Percentiles rank a stretch among this genome's conserved stretches.
phyloP scores from a whole-genome alignment of 2,113 vertebrate genomes.

The Sardina pilchardus region DNA sequence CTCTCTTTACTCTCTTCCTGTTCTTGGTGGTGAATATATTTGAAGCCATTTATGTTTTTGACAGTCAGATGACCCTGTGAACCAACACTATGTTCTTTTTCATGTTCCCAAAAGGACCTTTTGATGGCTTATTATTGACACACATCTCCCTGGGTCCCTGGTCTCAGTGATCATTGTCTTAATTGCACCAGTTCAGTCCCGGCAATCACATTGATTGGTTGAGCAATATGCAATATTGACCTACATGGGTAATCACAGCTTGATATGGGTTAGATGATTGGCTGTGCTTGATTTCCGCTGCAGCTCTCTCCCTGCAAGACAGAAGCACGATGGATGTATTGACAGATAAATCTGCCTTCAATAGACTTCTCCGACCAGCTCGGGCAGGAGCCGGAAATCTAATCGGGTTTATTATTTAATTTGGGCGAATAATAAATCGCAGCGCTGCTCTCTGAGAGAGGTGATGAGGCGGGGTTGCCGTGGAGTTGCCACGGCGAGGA shows the following conservation, averaged over 20 bases:
- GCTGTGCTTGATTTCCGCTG: slow-evolving; percentile 8
- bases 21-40: too few relatives aligned
- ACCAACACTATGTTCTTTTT: not conserved
- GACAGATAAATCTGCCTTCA: slow-evolving; percentile 29
- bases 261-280: slow-evolving; percentile 23
- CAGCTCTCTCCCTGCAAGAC: not conserved
- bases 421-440: slow-evolving; percentile 32
- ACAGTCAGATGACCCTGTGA: not conserved
- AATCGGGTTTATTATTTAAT: slow-evolving; percentile 40
- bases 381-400: slow-evolving; percentile 25
- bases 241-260: slow-evolving; percentile 6
- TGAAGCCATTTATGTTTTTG: too few relatives aligned
- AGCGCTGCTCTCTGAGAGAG: slow-evolving; percentile 18
- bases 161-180: not conserved
- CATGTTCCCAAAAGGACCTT: not conserved
- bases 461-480: slow-evolving; percentile 29
- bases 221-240: not conserved
- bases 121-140: not conserved
- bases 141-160: not conserved
- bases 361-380: not conserved
- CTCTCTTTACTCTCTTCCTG: too few relatives aligned
- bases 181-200: not conserved
- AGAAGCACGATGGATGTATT: slow-evolving; percentile 3
- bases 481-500: slow-evolving; percentile 35
- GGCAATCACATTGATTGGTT: not conserved